These are phyloP conservation scores for Burhinus oedicnemus DNA, from an alignment of 2,113 vertebrate genomes.

Conservation along the genomic window DNA sequence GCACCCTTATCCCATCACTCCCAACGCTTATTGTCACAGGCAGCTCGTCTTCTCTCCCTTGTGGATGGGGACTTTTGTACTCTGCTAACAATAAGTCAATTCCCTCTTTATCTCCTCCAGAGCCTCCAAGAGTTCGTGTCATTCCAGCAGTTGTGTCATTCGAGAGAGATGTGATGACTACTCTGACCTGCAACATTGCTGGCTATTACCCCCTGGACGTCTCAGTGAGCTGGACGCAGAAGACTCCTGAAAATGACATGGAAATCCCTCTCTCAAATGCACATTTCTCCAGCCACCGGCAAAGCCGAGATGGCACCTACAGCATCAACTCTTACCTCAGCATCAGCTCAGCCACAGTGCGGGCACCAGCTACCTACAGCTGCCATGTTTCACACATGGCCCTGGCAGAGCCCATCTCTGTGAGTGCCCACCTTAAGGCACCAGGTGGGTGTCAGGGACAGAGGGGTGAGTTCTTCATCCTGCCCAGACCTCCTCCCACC, in stretches of 20 bases:
- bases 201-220: conserved; percentile 71
- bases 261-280: conserved; percentile 12
- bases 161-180: background rate
- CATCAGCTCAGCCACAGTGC: conserved; percentile 6
- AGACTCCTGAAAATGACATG: background rate
- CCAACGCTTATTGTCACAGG: background rate
- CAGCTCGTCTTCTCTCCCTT: background rate
- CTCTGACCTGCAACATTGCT: conserved; percentile 33
- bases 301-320: conserved; percentile 77
- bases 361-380: conserved; percentile 73
- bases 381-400: conserved; percentile 81
- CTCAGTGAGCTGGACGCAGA: conserved; percentile 50
- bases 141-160: background rate
- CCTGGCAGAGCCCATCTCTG: conserved; percentile 42
- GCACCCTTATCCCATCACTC: background rate
- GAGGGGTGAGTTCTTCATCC: background rate
- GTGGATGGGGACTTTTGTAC: background rate
- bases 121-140: conserved; percentile 10
- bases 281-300: conserved; percentile 80
- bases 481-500: background rate
- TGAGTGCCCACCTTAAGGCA: background rate
- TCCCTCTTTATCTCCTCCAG: conserved; percentile 8
- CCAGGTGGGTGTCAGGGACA: conserved; percentile 5
- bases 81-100: background rate
- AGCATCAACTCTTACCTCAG: conserved; percentile 78